phyloP scores from a whole-genome alignment of 2,797 vertebrate genomes.

The Smutsia temminckii region DNA sequence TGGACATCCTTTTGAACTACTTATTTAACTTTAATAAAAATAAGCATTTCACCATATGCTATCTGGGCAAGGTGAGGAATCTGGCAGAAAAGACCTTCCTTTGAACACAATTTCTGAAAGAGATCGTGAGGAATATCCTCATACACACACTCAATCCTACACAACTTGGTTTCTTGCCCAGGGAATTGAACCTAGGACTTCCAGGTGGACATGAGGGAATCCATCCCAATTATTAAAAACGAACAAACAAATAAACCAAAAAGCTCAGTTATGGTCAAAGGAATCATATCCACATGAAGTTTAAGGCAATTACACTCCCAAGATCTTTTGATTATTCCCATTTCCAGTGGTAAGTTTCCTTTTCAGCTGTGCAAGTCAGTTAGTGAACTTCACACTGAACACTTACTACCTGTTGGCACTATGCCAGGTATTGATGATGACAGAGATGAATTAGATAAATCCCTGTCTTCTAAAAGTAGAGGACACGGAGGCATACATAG shows the following conservation, averaged over 20 bases:
- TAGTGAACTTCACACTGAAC: background rate
- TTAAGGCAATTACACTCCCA: background rate
- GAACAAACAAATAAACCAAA: background rate
- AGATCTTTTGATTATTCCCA: background rate
- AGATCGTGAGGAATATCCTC: background rate
- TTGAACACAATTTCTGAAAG: constrained; percentile 16
- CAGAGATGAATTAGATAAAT: background rate
- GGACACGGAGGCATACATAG: background rate
- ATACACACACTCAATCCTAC: background rate
- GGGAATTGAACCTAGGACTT: background rate
- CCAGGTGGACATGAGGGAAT: background rate
- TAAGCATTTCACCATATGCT: background rate
- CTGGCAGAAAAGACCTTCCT: background rate
- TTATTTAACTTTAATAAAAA: constrained; percentile 30
- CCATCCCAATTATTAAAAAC: background rate
- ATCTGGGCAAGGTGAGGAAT: background rate
- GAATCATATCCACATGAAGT: background rate
- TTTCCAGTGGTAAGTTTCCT: background rate
- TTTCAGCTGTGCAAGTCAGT: background rate
- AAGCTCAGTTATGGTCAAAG: background rate
- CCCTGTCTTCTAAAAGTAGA: background rate
- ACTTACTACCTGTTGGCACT: background rate
- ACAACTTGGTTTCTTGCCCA: background rate
- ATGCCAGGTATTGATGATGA: background rate
- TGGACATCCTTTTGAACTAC: background rate